Conservation (phyloP, 2,797 vertebrate genomes). For the Enoplosus armatus region DNA sequence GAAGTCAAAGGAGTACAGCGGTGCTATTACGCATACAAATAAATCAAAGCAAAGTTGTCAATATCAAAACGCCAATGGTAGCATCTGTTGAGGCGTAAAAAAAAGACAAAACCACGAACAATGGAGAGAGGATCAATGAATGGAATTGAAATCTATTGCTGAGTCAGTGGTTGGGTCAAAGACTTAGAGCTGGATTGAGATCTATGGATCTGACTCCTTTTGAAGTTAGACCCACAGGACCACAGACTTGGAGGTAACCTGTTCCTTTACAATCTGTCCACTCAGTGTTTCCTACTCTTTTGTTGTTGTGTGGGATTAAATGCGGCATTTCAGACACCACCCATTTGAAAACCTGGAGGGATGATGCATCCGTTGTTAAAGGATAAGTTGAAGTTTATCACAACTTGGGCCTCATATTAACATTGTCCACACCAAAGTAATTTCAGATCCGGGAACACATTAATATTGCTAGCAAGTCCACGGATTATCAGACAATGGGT, state of each 20-base stretch:
- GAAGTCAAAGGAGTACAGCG: constrained; percentile 19
- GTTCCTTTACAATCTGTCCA: constrained; percentile 12
- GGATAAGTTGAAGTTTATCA: background rate
- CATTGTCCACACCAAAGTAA: background rate
- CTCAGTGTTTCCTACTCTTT: constrained; percentile 20
- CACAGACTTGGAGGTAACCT: background rate
- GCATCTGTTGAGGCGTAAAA: constrained; percentile 13
- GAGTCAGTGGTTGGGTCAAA: constrained; percentile 14
- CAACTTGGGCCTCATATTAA: background rate
- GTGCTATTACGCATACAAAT: constrained; percentile 16
- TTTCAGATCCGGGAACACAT: background rate
- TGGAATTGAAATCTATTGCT: constrained; percentile 33
- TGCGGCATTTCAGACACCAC: background rate
- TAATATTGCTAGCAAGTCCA: background rate
- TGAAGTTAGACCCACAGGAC: constrained; percentile 14
- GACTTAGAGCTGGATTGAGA: constrained; percentile 27
- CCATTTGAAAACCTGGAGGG: background rate
- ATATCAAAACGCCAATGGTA: constrained; percentile 33
- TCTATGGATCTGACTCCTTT: constrained; percentile 34
- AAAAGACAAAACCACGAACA: constrained; percentile 42
- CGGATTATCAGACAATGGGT: background rate
- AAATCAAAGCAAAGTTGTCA: constrained; percentile 37
- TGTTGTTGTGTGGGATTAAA: background rate
- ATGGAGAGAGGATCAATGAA: constrained; percentile 29
- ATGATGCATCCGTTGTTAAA: background rate